Percentiles rank a stretch among this genome's conserved stretches.
Evolutionary conservation across 1,140 invertebrate species (phyloP).

Genomic region (Pararge aegeria): DNA sequence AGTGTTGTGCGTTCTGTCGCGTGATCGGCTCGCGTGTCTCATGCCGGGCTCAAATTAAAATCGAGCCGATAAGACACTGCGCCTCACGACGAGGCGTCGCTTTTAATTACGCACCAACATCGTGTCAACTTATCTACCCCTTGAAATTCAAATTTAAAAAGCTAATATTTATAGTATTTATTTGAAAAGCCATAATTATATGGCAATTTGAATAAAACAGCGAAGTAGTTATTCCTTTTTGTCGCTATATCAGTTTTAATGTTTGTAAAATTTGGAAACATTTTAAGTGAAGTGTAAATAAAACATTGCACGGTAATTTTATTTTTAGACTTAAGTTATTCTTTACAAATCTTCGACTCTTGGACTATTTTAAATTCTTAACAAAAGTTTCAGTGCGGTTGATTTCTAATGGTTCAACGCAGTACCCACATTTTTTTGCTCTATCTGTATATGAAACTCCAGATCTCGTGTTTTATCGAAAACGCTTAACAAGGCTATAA

Average conservation of each 20-base stretch:
- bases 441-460: no score
- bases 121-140: conserved; percentile 46
- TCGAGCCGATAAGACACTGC: conserved; percentile 60
- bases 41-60: conserved; percentile 70
- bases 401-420: no score
- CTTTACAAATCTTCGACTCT: no score
- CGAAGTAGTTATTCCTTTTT: background rate
- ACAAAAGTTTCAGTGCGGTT: no score
- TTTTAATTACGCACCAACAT: conserved; percentile 69
- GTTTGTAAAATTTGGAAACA: no score
- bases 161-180: conserved; percentile 21
- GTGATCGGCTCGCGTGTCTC: conserved; percentile 67
- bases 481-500: no score
- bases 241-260: background rate
- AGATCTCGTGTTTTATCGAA: no score
- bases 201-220: background rate
- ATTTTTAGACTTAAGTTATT: no score
- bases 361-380: no score
- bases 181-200: background rate
- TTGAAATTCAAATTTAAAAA: conserved; percentile 49
- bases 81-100: conserved; percentile 61
- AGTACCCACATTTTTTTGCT: no score
- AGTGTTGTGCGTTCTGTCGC: conserved; percentile 46
- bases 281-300: no score
- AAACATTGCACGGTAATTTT: no score